Evolutionary conservation across 1,140 invertebrate species (phyloP).

Genomic region (Drosophila sturtevanti): DNA sequence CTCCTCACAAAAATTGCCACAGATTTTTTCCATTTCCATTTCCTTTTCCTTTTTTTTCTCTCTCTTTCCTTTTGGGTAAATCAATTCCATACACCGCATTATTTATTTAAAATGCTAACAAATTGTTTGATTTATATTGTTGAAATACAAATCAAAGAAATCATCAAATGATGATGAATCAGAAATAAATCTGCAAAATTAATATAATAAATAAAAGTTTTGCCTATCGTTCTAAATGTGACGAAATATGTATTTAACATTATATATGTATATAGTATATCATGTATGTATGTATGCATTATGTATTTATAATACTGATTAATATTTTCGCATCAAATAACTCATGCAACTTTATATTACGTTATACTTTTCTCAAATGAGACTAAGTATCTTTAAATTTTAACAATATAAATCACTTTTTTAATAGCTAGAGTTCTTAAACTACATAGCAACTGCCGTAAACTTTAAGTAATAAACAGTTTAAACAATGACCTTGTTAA

Average conservation of each 20-base stretch:
- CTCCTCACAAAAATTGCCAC: slow-evolving; percentile 6
- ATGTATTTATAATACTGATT: no score
- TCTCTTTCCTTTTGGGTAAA: not conserved
- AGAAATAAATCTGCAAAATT: not conserved
- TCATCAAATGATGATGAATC: not conserved
- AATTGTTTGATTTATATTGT: slow-evolving; percentile 17
- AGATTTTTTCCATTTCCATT: slow-evolving; percentile 18
- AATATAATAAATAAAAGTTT: not conserved
- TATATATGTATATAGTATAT: no score
- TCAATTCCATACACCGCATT: slow-evolving; percentile 4
- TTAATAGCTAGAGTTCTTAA: no score
- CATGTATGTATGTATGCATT: no score
- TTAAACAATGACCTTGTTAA: not conserved
- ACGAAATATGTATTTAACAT: no score
- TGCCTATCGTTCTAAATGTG: no score
- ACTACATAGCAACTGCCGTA: not conserved
- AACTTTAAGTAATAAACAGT: not conserved
- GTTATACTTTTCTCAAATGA: no score
- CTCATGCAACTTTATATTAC: no score
- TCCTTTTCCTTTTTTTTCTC: not conserved
- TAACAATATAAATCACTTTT: no score
- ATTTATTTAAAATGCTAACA: slow-evolving; percentile 7
- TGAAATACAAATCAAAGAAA: not conserved
- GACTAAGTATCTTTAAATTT: no score
- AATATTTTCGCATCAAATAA: no score